Percentiles rank a stretch among this genome's conserved stretches.
Conservation (phyloP, 2,113 vertebrate genomes). For the Periophthalmodon schlosseri region DNA sequence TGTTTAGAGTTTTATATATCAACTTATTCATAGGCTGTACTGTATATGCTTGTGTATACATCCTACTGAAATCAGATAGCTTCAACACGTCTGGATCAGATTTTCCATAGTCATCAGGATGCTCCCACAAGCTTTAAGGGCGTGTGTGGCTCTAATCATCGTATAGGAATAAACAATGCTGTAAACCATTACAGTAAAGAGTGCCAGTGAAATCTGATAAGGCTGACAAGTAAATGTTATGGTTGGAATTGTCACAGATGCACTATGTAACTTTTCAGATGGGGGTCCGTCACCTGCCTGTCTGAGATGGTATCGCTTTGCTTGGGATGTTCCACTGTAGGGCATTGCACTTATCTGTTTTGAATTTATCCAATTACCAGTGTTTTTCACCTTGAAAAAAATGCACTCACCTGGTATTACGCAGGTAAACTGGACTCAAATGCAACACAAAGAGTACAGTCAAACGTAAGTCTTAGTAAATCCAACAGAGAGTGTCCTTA, state of each 20-base stretch:
- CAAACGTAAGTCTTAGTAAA: too few relatives aligned
- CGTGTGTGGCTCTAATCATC: constrained; percentile 27
- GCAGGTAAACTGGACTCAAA: too few relatives aligned
- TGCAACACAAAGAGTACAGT: too few relatives aligned
- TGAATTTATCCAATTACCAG: too few relatives aligned
- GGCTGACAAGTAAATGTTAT: neutral
- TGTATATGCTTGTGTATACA: neutral
- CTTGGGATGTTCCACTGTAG: too few relatives aligned
- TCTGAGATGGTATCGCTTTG: too few relatives aligned
- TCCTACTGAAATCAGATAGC: constrained; percentile 1
- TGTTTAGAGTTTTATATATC: constrained; percentile 30
- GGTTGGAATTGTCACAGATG: neutral
- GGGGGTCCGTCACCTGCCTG: too few relatives aligned
- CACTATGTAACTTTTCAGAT: too few relatives aligned
- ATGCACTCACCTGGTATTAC: too few relatives aligned
- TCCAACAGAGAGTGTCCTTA: too few relatives aligned
- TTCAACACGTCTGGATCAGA: neutral
- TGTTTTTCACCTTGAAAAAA: too few relatives aligned
- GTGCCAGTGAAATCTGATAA: neutral
- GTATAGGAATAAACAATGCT: constrained; percentile 18
- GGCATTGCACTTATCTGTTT: too few relatives aligned
- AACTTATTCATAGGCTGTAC: constrained; percentile 2
- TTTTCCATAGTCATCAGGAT: constrained; percentile 29
- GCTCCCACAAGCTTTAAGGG: constrained; percentile 6
- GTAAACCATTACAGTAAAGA: constrained; percentile 3